Conservation (phyloP, 2,113 vertebrate genomes). For the Agelaius tricolor region DNA sequence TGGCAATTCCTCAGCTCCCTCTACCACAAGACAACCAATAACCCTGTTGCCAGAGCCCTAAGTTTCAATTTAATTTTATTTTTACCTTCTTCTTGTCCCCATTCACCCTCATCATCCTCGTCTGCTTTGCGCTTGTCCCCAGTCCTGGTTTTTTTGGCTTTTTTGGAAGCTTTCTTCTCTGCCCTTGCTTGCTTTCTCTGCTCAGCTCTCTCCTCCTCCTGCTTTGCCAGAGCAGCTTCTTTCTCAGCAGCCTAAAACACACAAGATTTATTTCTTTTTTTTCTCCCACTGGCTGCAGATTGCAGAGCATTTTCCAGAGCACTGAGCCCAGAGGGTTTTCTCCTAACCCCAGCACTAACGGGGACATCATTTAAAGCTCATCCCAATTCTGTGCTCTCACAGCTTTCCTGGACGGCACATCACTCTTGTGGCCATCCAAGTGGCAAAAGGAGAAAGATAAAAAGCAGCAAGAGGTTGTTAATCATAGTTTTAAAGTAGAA, state of each 20-base stretch:
- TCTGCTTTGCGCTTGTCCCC: conserved; percentile 84
- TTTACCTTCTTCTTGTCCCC: conserved; percentile 85
- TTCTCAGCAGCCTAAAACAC: conserved; percentile 84
- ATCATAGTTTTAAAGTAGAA: neutral
- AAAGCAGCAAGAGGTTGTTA: neutral
- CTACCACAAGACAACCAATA: neutral
- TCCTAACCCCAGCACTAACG: neutral
- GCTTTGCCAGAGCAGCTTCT: conserved; percentile 84
- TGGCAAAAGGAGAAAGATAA: neutral
- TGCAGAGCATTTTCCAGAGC: neutral
- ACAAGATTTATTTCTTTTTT: neutral
- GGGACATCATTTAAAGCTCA: neutral
- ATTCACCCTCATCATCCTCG: conserved; percentile 76
- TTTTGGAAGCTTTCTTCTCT: conserved; percentile 87
- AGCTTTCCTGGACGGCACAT: neutral
- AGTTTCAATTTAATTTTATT: neutral
- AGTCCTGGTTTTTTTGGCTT: conserved; percentile 70
- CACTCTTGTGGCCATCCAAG: neutral
- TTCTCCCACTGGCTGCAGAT: neutral
- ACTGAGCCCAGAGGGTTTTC: neutral
- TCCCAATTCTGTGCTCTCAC: neutral
- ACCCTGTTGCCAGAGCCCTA: neutral
- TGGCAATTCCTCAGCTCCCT: neutral
- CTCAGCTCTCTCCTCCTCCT: conserved; percentile 84
- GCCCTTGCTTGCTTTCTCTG: conserved; percentile 81